Evolutionary conservation across 2,113 vertebrate genomes (phyloP), one percentile per base, ranked within the genome.

Genomic region (Tretioscincus oriximinensis): DNA sequence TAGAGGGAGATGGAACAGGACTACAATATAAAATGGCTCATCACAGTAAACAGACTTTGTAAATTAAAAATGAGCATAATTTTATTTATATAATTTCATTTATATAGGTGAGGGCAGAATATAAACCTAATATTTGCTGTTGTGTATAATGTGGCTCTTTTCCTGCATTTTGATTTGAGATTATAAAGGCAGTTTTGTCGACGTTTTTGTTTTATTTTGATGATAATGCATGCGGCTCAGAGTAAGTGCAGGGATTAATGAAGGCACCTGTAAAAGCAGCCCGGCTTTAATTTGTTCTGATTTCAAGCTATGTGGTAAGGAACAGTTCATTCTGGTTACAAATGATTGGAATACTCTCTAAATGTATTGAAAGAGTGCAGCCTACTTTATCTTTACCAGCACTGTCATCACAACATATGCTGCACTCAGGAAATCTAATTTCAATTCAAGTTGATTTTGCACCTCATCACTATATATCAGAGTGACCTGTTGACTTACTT

Each of bases 281-380:
- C 26, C 24, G 71, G 67, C 28, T 84, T 84, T 81, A 76, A 80
- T 84, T 64, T 76, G 67, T 63, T 84, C 67, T 65, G 73, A 84
- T 76, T 81, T 58, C 76, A n/a, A 47, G 41, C 73, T 60, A 31
- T 45, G 61, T 35, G 66, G 60, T 74, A 7, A 51, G 67, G 60
- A 84, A 47, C 78, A 66, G 67, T 76, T 80, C 73, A 76, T 84
- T 84, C 73, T 81, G n/a, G 29, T 84, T 80, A 73, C 47, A 81
- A 76, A 80, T 84, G 83, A 76, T 41, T 84, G 83, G 66, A 80
- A 72, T 66, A 71, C 22, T 73, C 35, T 76, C 54, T 54, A 16
- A 70, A 2, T 60, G 72, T 67, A 45, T 8, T 58, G 20, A 24
- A 66, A 45, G 2, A 24, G 24, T 41, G 0, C 1, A 63, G 8